These are phyloP conservation scores for Cirrhinus mrigala DNA, from an alignment of 2,797 vertebrate genomes.

Conservation along the genomic window DNA sequence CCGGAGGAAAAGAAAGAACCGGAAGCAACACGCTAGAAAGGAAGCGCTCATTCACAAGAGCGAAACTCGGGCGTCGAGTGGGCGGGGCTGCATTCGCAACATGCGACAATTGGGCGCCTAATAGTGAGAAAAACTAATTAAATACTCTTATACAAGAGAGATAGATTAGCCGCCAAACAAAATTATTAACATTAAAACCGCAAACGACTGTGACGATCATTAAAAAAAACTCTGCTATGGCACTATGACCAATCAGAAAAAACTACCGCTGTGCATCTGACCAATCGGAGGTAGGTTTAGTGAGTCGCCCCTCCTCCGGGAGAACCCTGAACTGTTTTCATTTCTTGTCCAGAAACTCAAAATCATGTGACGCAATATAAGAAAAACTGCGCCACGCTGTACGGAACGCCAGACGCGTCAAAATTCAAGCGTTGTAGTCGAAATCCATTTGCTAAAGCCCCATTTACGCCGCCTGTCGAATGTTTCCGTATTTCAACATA, in stretches of 20 bases:
- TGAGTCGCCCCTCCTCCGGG: not conserved
- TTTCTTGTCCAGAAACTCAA: not conserved
- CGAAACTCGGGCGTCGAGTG: fast-evolving
- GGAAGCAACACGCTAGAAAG: not conserved
- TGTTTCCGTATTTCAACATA: not conserved
- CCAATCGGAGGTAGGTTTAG: not conserved
- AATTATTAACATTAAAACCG: fast-evolving
- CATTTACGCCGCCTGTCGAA: not conserved
- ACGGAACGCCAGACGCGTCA: not conserved
- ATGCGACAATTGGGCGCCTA: not conserved
- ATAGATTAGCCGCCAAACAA: not conserved
- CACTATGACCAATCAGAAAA: not conserved
- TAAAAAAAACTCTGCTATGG: not conserved
- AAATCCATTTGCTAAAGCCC: not conserved
- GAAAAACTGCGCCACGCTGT: not conserved
- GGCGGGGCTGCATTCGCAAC: not conserved
- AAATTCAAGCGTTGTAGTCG: too few species aligned
- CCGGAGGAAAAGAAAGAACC: not conserved
- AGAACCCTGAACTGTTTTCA: fast-evolving
- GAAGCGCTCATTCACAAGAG: not conserved
- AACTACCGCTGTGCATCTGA: not conserved
- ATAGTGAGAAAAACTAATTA: not conserved
- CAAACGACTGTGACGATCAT: not conserved
- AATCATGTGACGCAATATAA: not conserved
- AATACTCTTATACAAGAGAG: not conserved